A percentile compares a stretch with the other conserved stretches of the same genome.
Evolutionary conservation across 2,888 invertebrate species (phyloP).

Genomic region (Callyntrura sp.): DNA sequence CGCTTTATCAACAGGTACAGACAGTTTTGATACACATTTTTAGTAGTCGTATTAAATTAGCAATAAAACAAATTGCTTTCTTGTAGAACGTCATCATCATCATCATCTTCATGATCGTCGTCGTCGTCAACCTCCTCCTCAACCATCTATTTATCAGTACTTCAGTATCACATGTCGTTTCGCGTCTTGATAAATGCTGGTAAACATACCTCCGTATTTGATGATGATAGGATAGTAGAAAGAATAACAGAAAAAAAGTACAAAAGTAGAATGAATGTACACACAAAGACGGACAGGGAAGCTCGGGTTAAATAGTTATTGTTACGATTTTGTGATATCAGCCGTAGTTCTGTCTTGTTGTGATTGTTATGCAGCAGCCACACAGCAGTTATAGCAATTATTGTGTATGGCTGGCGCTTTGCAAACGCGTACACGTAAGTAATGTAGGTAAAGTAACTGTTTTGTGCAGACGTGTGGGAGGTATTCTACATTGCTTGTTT

Average conservation of each 20-base stretch:
- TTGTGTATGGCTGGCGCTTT: neutral
- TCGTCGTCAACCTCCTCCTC: too few relatives aligned
- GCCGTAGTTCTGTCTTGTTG: neutral
- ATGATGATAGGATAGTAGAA: neutral
- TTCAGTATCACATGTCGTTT: too few relatives aligned
- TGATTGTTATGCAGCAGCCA: conserved; percentile 41
- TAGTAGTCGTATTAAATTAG: neutral
- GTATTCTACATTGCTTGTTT: conserved; percentile 66
- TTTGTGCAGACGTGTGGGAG: conserved; percentile 69
- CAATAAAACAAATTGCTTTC: conserved; percentile 51
- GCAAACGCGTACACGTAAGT: neutral
- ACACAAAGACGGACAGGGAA: conserved; percentile 34
- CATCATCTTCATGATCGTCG: too few relatives aligned
- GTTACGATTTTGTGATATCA: conserved; percentile 39
- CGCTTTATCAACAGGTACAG: neutral
- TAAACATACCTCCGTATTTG: neutral
- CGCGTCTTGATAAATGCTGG: neutral
- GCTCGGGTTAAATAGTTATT: conserved; percentile 53
- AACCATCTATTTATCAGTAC: neutral
- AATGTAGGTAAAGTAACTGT: conserved; percentile 75
- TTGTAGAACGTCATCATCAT: conserved; percentile 11
- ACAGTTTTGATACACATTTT: neutral
- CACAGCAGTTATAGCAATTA: neutral
- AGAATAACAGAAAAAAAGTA: neutral
- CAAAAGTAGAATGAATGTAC: neutral